These are phyloP conservation scores for Accipiter cooperii DNA, from an alignment of 2,113 vertebrate species.

Conservation along the genomic window DNA sequence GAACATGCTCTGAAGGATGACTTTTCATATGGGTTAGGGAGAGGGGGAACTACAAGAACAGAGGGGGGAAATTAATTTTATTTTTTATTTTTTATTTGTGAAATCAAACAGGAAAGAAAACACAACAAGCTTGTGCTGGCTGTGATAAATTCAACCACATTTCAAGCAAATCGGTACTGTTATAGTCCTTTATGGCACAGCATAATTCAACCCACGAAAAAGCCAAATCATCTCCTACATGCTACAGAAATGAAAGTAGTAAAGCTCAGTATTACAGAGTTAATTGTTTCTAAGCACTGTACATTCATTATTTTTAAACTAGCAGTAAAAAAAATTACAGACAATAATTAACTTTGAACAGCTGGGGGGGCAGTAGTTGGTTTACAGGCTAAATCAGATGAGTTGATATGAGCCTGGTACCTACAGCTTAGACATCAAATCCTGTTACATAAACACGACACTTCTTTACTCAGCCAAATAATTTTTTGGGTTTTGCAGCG, in stretches of 20 bases:
- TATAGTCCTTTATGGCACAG: background rate
- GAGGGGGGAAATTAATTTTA: background rate
- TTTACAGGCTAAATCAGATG: background rate
- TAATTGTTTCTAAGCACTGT: constrained; percentile 16
- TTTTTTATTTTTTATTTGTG: background rate
- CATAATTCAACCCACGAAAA: constrained; percentile 24
- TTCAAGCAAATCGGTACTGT: constrained; percentile 43
- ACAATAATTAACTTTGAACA: background rate
- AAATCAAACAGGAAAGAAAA: background rate
- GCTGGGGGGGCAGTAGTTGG: background rate
- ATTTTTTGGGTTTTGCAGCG: background rate
- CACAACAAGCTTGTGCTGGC: background rate
- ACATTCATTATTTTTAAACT: constrained; percentile 2
- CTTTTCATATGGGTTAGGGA: background rate
- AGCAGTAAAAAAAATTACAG: background rate
- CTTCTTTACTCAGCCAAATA: background rate
- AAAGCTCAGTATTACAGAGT: background rate
- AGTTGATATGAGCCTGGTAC: background rate
- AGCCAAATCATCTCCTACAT: background rate
- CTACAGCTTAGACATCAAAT: background rate
- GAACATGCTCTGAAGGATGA: background rate
- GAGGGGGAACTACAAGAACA: background rate
- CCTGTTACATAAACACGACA: background rate
- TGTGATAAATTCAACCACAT: background rate
- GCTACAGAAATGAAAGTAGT: background rate